A percentile compares a stretch with the other conserved stretches of the same genome.
Evolutionary conservation across 2,113 vertebrate genomes (phyloP).

Genomic region (Shinisaurus crocodilurus): DNA sequence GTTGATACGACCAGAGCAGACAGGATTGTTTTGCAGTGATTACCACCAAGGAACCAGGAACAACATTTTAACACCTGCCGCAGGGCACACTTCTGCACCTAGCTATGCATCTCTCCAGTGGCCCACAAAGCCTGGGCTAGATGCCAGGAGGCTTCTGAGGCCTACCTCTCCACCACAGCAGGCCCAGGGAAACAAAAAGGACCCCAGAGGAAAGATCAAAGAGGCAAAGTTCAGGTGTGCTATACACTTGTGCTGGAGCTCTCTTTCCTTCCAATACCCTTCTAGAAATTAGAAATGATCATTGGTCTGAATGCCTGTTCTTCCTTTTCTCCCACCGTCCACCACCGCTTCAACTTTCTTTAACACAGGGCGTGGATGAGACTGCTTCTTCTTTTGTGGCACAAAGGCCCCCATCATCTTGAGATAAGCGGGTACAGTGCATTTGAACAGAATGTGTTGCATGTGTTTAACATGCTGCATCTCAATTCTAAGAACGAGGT

Average conservation of each 20-base stretch:
- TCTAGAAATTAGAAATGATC: background rate
- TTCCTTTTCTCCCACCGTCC: background rate
- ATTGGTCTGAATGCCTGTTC: slow-evolving; percentile 33
- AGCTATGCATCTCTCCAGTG: slow-evolving; percentile 76
- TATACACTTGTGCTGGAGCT: background rate
- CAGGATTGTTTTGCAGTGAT: slow-evolving; percentile 79
- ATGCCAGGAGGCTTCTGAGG: slow-evolving; percentile 78
- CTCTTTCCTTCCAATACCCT: slow-evolving; percentile 38
- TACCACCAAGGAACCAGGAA: slow-evolving; percentile 78
- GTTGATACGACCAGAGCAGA: slow-evolving; percentile 77
- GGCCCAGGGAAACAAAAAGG: slow-evolving; percentile 70
- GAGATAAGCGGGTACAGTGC: background rate
- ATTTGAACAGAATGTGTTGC: background rate
- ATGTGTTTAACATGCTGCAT: background rate
- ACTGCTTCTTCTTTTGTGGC: no score
- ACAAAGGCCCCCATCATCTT: slow-evolving; percentile 31
- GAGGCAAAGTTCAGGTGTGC: slow-evolving; percentile 44
- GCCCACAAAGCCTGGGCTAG: slow-evolving; percentile 79
- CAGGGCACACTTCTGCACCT: slow-evolving; percentile 78
- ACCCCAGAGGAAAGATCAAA: slow-evolving; percentile 51
- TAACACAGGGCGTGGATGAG: background rate
- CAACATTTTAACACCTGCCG: slow-evolving; percentile 85
- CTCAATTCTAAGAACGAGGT: no score
- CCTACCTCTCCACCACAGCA: slow-evolving; percentile 66
- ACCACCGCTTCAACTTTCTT: background rate